Conservation (phyloP, 1,140 invertebrate genomes). For the Diachasma alloeum region DNA sequence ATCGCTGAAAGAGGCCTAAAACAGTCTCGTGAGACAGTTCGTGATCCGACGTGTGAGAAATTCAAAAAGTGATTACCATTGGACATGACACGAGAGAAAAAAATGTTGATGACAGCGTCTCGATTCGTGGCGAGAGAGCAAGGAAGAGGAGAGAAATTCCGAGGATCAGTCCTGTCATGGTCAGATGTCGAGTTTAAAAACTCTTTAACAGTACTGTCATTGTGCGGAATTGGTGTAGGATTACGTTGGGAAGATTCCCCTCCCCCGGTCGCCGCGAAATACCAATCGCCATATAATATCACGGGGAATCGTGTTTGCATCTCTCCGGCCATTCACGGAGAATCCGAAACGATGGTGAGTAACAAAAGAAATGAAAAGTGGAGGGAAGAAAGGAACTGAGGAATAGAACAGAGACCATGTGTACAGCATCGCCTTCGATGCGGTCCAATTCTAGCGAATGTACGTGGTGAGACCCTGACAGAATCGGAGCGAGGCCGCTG, state of each 20-base stretch:
- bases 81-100: not conserved
- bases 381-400: not conserved
- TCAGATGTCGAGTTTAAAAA: not conserved
- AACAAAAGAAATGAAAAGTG: not conserved
- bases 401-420: not conserved
- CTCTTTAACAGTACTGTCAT: conserved; percentile 4
- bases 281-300: not conserved
- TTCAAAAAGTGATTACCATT: not conserved
- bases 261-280: not conserved
- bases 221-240: not conserved
- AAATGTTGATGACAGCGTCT: not conserved
- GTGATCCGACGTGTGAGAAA: not conserved
- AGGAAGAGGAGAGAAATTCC: no score
- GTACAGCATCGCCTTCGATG: not conserved
- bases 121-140: not conserved
- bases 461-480: not conserved
- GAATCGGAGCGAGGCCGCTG: conserved; percentile 10
- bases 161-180: not conserved
- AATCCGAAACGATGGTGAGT: not conserved
- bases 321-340: not conserved
- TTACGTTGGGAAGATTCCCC: not conserved
- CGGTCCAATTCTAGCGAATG: conserved; percentile 15
- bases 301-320: not conserved
- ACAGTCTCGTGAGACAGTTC: not conserved
- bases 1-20: not conserved